These are phyloP conservation scores for Candoia aspera DNA, from an alignment of 2,113 vertebrate species.

Conservation along the genomic window DNA sequence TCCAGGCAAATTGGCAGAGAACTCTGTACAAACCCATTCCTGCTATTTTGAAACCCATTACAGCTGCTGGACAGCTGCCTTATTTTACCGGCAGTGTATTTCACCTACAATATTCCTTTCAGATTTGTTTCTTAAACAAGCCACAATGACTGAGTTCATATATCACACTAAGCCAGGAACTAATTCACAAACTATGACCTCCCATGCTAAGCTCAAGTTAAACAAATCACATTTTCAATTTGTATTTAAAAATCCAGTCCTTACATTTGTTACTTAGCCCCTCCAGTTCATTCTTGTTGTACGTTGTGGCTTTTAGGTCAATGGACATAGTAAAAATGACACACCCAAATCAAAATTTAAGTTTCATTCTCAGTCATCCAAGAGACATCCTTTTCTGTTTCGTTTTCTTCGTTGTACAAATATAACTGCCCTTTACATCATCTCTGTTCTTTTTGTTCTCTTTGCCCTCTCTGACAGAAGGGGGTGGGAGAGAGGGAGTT, in stretches of 20 bases:
- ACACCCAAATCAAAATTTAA: background rate
- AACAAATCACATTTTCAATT: background rate
- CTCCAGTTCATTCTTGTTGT: background rate
- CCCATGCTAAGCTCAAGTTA: background rate
- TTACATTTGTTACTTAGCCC: background rate
- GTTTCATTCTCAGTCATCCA: background rate
- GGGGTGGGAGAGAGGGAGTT: background rate
- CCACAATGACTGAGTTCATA: background rate
- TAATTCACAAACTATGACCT: background rate
- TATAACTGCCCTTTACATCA: background rate
- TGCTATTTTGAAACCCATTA: background rate
- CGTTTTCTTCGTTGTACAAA: background rate
- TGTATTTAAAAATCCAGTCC: background rate
- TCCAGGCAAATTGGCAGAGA: background rate
- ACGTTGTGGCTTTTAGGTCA: background rate
- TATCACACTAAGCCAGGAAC: background rate
- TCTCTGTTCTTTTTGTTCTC: background rate
- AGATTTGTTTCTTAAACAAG: background rate
- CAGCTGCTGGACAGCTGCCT: background rate
- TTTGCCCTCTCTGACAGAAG: background rate
- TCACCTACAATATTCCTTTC: background rate
- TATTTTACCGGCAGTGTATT: background rate
- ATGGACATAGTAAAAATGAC: background rate
- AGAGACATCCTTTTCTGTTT: background rate
- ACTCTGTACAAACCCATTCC: background rate